These are phyloP conservation scores for Sialis lutaria DNA, from an alignment of 2,888 invertebrate species.

Conservation along the genomic window DNA sequence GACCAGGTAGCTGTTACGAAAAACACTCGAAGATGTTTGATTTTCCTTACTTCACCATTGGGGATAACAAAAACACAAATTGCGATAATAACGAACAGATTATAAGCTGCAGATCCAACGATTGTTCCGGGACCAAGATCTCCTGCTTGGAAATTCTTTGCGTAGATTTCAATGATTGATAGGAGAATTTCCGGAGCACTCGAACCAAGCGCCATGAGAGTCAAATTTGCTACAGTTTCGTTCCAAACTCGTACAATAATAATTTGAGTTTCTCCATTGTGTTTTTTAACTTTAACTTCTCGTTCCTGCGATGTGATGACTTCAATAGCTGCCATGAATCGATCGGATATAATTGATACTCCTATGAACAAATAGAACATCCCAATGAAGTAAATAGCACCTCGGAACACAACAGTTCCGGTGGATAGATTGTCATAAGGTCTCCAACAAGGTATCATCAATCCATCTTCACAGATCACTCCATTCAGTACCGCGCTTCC, in stretches of 20 bases:
- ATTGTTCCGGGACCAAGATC: constrained; percentile 97
- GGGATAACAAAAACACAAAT: constrained; percentile 88
- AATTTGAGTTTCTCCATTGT: constrained; percentile 74
- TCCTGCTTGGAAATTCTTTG: constrained; percentile 87
- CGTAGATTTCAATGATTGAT: constrained; percentile 95
- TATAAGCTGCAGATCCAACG: constrained; percentile 97
- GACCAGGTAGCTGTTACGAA: constrained; percentile 97
- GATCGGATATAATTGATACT: constrained; percentile 95
- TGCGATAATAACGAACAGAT: constrained; percentile 93
- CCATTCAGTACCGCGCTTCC: neutral
- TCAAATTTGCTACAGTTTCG: constrained; percentile 96
- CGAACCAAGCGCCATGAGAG: constrained; percentile 96
- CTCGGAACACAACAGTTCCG: constrained; percentile 67
- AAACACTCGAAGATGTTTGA: constrained; percentile 92
- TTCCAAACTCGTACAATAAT: constrained; percentile 96
- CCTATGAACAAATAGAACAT: constrained; percentile 95
- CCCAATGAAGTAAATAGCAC: constrained; percentile 73
- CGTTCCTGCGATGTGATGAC: constrained; percentile 97
- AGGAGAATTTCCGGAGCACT: constrained; percentile 96
- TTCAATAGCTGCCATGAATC: constrained; percentile 99
- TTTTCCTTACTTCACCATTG: constrained; percentile 75
- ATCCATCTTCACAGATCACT: constrained; percentile 56
- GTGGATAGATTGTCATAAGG: constrained; percentile 62
- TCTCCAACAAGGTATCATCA: constrained; percentile 76
- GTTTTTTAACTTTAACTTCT: constrained; percentile 78